Evolutionary conservation across 2,888 invertebrate genomes (phyloP).

Genomic region (Cotesia congregata): DNA sequence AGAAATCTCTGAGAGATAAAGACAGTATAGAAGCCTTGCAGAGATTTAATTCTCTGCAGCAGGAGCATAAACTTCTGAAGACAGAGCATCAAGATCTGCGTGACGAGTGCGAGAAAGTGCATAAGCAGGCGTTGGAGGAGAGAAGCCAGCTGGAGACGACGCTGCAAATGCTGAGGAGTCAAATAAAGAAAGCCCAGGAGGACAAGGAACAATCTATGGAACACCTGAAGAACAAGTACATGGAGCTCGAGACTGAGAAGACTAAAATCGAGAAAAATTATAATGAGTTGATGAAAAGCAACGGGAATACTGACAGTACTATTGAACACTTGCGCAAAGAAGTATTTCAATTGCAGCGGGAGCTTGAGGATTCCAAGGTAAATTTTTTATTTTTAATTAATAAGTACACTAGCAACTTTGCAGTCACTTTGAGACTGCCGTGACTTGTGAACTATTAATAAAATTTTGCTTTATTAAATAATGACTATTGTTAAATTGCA

Average conservation of each 20-base stretch:
- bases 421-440: too few relatives aligned
- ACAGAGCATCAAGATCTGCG: slow-evolving; percentile 63
- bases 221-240: slow-evolving; percentile 60
- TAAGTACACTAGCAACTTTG: background rate
- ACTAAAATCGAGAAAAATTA: slow-evolving; percentile 59
- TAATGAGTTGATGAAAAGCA: slow-evolving; percentile 54
- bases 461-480: too few relatives aligned
- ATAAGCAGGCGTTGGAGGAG: slow-evolving; percentile 59
- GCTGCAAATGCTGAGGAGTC: slow-evolving; percentile 56
- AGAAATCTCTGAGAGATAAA: slow-evolving; percentile 63
- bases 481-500: too few relatives aligned
- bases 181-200: slow-evolving; percentile 55
- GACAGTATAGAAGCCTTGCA: slow-evolving; percentile 64
- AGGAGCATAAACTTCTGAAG: slow-evolving; percentile 61
- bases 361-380: slow-evolving; percentile 61
- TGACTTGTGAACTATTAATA: too few relatives aligned
- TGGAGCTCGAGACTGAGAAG: slow-evolving; percentile 59
- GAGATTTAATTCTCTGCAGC: slow-evolving; percentile 64
- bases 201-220: slow-evolving; percentile 60
- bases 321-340: slow-evolving; percentile 62
- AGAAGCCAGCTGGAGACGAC: slow-evolving; percentile 55
- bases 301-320: slow-evolving; percentile 52
- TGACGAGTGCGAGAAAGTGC: slow-evolving; percentile 62
- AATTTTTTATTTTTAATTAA: background rate
- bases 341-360: slow-evolving; percentile 60